A percentile compares a stretch with the other conserved stretches of the same genome.
Conservation (phyloP, 2,797 vertebrate genomes). For the Crotalus adamanteus region DNA sequence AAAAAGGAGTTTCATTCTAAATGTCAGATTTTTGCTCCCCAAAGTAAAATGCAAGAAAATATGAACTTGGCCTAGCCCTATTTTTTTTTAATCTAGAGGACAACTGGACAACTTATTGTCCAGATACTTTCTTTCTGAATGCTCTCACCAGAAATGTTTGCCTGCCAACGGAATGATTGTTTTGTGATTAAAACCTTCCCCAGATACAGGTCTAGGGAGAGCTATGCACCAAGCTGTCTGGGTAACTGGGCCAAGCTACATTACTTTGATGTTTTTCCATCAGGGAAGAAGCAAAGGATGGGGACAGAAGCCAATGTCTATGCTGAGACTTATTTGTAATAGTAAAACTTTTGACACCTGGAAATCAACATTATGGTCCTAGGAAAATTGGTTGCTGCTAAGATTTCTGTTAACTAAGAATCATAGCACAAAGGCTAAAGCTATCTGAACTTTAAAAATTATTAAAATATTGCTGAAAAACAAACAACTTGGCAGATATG, state of each 20-base stretch:
- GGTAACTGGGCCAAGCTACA: neutral
- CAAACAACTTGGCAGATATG: neutral
- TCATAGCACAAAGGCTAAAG: neutral
- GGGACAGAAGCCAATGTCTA: slow-evolving; percentile 24
- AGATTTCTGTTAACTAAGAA: neutral
- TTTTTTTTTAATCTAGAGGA: neutral
- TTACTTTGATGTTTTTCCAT: slow-evolving; percentile 12
- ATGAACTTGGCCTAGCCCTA: neutral
- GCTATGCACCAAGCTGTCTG: neutral
- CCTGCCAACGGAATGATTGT: neutral
- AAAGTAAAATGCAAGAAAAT: neutral
- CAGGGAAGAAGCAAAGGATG: neutral
- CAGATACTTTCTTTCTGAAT: neutral
- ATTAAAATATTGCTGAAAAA: neutral
- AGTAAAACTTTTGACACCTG: neutral
- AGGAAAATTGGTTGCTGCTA: neutral
- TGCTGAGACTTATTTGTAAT: neutral
- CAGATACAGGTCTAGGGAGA: neutral
- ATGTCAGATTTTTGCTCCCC: neutral
- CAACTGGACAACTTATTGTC: neutral
- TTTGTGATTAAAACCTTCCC: neutral
- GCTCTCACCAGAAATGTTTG: accelerated
- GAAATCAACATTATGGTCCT: neutral
- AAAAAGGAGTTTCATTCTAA: neutral
- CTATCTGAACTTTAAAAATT: neutral